phyloP scores from a whole-genome alignment of 2,888 invertebrate species.

The Drosophila fulvimacula region DNA sequence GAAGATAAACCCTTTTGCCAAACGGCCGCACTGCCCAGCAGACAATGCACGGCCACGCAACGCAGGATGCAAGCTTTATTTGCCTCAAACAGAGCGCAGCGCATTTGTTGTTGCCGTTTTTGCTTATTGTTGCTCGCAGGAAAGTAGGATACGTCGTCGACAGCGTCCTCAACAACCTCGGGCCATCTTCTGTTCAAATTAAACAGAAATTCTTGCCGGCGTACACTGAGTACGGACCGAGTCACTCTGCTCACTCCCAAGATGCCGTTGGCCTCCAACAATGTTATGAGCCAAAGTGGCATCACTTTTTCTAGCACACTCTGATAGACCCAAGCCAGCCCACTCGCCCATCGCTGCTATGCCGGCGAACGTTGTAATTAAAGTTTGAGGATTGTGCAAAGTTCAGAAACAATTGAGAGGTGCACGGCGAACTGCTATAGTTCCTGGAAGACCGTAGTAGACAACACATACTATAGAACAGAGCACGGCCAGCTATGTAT shows the following conservation, averaged over 20 bases:
- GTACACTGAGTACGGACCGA: background rate
- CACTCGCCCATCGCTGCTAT: slow-evolving; percentile 1
- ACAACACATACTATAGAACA: background rate
- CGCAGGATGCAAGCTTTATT: slow-evolving; percentile 74
- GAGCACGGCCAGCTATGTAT: slow-evolving; percentile 7
- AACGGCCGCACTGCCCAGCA: slow-evolving; percentile 8
- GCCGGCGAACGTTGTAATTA: slow-evolving; percentile 66
- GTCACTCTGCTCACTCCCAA: slow-evolving; percentile 19
- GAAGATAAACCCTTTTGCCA: background rate
- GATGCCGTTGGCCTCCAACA: slow-evolving; percentile 46
- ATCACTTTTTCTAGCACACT: slow-evolving; percentile 67
- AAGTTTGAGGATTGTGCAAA: slow-evolving; percentile 69
- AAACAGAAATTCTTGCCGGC: slow-evolving; percentile 77
- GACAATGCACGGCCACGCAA: slow-evolving; percentile 48
- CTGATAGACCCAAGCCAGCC: slow-evolving; percentile 2
- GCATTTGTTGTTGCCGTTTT: slow-evolving; percentile 30
- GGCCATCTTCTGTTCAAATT: slow-evolving; percentile 72
- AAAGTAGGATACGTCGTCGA: slow-evolving; percentile 52
- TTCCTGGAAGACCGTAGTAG: slow-evolving; percentile 9
- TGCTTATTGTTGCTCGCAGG: slow-evolving; percentile 43
- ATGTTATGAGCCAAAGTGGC: slow-evolving; percentile 73
- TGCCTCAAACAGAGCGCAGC: slow-evolving; percentile 59
- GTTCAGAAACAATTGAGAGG: slow-evolving; percentile 44
- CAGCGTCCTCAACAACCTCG: slow-evolving; percentile 40
- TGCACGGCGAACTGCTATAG: slow-evolving; percentile 16